Conservation (phyloP, 2,888 invertebrate genomes). For the Argyra leucocephala region DNA sequence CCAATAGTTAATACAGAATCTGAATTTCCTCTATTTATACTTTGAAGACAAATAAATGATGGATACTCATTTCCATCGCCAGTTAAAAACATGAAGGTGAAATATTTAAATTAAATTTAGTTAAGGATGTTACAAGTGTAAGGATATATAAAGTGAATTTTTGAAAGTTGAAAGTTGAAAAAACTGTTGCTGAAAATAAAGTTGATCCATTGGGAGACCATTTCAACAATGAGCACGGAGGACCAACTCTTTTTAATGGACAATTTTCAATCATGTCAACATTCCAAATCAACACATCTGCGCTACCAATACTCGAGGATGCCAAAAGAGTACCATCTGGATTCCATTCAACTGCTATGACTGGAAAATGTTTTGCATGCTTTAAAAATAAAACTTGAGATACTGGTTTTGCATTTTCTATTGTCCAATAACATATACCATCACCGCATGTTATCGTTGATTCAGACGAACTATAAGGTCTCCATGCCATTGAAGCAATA, state of each 20-base stretch:
- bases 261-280: constrained; percentile 62
- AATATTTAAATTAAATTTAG: constrained; percentile 55
- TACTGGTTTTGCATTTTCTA: constrained; percentile 74
- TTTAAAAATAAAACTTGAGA: constrained; percentile 65
- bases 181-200: constrained; percentile 68
- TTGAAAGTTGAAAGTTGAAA: constrained; percentile 74
- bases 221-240: constrained; percentile 63
- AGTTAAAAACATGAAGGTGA: constrained; percentile 53
- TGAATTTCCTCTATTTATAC: constrained; percentile 50
- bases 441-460: constrained; percentile 80
- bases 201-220: constrained; percentile 75
- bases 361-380: constrained; percentile 65
- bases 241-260: constrained; percentile 62
- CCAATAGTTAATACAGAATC: constrained; percentile 58
- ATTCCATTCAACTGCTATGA: constrained; percentile 77
- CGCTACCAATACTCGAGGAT: constrained; percentile 69
- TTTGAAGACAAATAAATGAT: constrained; percentile 70
- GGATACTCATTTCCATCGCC: constrained; percentile 67
- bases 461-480: constrained; percentile 69
- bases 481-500: constrained; percentile 77
- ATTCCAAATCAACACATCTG: constrained; percentile 77
- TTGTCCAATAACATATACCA: constrained; percentile 79
- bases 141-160: constrained; percentile 65
- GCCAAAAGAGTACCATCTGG: constrained; percentile 68
- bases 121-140: constrained; percentile 63